Base-by-base conservation (phyloP, 2,113 vertebrate genomes). In the Malurus melanocephalus region DNA sequence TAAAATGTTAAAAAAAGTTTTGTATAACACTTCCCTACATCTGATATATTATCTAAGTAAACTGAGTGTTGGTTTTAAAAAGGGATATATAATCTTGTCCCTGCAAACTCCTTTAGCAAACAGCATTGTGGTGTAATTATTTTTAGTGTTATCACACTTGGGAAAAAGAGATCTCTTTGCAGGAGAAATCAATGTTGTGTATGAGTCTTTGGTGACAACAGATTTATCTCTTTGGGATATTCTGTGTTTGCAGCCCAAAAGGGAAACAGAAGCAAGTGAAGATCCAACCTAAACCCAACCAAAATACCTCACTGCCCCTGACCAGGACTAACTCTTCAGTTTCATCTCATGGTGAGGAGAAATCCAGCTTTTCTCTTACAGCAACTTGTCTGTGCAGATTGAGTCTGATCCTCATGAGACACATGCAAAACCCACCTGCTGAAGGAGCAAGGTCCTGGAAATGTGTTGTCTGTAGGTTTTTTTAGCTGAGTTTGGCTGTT, bases 201-300 rank as follows among this genome's bases (percentile, higher is more conserved):
- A 66, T 72, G 51, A 65, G 43, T 62, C n/a, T 79, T 57, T 43
- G 22, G 16, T 69, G 17, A 42, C 92, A 87, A 93, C 30, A 38
- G 5, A 55, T 85, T 81, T 59, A 7, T 79, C 30, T 85, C 51
- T 91, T 52, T 16, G 92, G 84, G n/a, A 8, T 94, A 27, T 93
- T 96, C 92, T 90, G 68, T 87, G 51, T 89, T 65, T 97, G 38
- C 85, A 99, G 99, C 88, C 98, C 98, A 28, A 99, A 98, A 98
- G 98, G 98, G 90, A 99, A 99, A 94, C 98, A 98, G 94, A 99
- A 98, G 94, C 98, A 98, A 96, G 96, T 97, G 92, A 99, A 98
- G 96, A 96, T 96, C 76, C 96, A 96, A 79, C 97, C 97, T 85
- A 98, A 98, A 97, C 96, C 94, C 79, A 97, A 96, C 93, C 95